A percentile compares a stretch with the other conserved stretches of the same genome.
These are phyloP conservation scores for Rotaria magnacalcarata DNA, from an alignment of 2,888 invertebrate species.

Conservation along the genomic window DNA sequence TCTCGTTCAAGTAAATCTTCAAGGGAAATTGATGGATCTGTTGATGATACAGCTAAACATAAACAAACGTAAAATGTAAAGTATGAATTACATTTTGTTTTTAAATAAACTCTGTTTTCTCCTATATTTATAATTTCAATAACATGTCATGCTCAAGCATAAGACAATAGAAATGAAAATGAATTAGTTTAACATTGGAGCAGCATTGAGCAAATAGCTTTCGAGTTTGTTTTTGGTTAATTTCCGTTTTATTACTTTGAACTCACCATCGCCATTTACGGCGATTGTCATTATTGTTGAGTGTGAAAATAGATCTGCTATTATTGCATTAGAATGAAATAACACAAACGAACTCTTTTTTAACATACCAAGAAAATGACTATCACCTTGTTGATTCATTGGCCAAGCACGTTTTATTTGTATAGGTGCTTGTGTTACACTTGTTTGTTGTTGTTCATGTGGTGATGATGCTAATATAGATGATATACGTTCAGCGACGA, in stretches of 20 bases:
- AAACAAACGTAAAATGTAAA: neutral
- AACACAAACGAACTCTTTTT: neutral
- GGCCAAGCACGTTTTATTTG: conserved; percentile 1
- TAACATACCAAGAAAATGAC: neutral
- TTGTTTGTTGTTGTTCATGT: conserved; percentile 26
- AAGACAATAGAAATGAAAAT: neutral
- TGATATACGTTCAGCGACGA: conserved; percentile 24
- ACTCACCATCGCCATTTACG: conserved; percentile 20
- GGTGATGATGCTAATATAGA: conserved; percentile 12
- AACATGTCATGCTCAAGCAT: neutral
- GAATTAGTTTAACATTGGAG: neutral
- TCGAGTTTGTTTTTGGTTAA: neutral
- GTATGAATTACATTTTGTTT: neutral
- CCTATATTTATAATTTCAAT: neutral
- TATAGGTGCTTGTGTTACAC: neutral
- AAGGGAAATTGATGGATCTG: conserved; percentile 9
- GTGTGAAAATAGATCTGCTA: neutral
- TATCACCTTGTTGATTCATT: neutral
- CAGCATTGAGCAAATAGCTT: neutral
- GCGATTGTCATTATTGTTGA: conserved; percentile 3
- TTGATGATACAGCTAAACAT: neutral
- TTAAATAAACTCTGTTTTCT: neutral
- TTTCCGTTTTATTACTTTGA: neutral
- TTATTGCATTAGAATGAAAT: neutral
- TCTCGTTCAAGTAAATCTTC: conserved; percentile 33